A percentile compares a stretch with the other conserved stretches of the same genome.
phyloP scores from a whole-genome alignment of 2,113 vertebrate genomes.

The Apodemus speciosus region DNA sequence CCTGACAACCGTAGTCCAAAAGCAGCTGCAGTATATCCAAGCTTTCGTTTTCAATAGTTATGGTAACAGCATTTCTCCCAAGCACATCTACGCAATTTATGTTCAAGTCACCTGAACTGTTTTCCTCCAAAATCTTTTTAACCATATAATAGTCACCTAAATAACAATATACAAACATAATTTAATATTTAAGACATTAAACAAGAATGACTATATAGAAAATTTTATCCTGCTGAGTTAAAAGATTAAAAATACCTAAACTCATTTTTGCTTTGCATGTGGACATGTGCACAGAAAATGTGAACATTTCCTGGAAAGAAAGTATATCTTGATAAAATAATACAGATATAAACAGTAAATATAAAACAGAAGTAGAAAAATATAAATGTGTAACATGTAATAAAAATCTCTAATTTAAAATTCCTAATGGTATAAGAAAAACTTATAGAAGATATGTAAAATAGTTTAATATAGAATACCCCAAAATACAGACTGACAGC shows the following conservation, averaged over 20 bases:
- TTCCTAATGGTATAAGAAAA: slow-evolving; percentile 57
- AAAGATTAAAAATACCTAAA: slow-evolving; percentile 56
- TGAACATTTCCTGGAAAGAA: slow-evolving; percentile 64
- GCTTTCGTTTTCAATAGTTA: slow-evolving; percentile 98
- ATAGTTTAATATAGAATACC: slow-evolving; percentile 53
- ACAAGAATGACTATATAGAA: slow-evolving; percentile 64
- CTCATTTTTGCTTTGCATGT: slow-evolving; percentile 47
- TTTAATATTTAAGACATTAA: slow-evolving; percentile 68
- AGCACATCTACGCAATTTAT: slow-evolving; percentile 98
- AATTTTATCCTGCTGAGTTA: slow-evolving; percentile 30
- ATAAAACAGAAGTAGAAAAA: slow-evolving; percentile 53
- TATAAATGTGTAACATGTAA: slow-evolving; percentile 21
- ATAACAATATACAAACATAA: slow-evolving; percentile 74
- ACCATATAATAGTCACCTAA: slow-evolving; percentile 99
- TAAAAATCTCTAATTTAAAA: slow-evolving; percentile 59
- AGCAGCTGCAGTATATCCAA: slow-evolving; percentile 97
- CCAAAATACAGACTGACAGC: not conserved
- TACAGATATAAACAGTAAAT: slow-evolving; percentile 37
- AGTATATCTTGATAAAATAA: slow-evolving; percentile 48
- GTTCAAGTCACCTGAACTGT: slow-evolving; percentile 95
- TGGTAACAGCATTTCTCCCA: slow-evolving; percentile 96
- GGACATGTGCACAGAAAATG: slow-evolving; percentile 61
- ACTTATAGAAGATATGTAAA: slow-evolving; percentile 55
- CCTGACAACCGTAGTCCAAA: slow-evolving; percentile 97
- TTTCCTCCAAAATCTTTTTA: slow-evolving; percentile 98